Conservation (phyloP, 2,113 vertebrate genomes). For the Machaerirhynchus nigripectus region DNA sequence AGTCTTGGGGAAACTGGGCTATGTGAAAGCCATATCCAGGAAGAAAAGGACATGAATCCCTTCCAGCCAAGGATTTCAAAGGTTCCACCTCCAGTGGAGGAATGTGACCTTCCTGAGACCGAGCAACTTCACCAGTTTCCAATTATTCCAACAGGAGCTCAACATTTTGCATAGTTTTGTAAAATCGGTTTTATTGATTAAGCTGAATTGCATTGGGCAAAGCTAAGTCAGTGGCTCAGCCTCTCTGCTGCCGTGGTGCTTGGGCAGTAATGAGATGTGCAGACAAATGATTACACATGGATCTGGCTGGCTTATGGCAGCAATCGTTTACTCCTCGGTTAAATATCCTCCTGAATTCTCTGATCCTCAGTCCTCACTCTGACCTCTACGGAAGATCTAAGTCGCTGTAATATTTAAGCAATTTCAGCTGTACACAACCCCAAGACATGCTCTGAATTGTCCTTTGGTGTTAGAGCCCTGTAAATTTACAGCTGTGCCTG, state of each 20-base stretch:
- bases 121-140: not conserved
- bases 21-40: not conserved
- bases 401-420: not conserved
- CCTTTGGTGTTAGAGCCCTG: not conserved
- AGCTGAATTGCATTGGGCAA: not conserved
- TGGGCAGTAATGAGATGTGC: not conserved
- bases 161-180: not conserved
- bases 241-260: not conserved
- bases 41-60: not conserved
- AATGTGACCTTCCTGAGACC: not conserved
- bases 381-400: not conserved
- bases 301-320: not conserved
- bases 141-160: not conserved
- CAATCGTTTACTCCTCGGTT: not conserved
- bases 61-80: not conserved
- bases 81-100: not conserved
- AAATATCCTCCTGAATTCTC: not conserved
- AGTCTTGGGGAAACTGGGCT: not conserved
- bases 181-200: not conserved
- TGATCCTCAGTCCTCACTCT: not conserved
- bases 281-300: not conserved
- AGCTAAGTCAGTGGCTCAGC: not conserved
- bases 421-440: not conserved
- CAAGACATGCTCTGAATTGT: not conserved
- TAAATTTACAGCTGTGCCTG: not conserved